Evolutionary conservation across 2,113 vertebrate species (phyloP).

Genomic region (Campylorhamphus procurvoides): DNA sequence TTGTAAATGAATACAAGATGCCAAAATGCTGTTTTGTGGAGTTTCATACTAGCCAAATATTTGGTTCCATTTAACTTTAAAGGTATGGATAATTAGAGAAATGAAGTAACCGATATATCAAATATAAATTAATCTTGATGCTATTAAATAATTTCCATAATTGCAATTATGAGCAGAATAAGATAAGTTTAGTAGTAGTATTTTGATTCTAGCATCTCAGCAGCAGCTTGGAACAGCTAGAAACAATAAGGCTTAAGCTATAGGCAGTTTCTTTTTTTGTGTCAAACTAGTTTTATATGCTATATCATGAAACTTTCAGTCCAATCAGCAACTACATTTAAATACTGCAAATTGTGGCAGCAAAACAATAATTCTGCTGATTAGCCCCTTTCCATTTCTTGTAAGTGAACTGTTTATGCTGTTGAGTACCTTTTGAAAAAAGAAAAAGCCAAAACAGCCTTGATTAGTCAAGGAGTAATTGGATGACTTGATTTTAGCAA

Average conservation of each 20-base stretch:
- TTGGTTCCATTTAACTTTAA: background rate
- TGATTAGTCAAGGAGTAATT: slow-evolving; percentile 99
- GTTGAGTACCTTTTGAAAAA: slow-evolving; percentile 99
- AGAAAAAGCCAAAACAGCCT: slow-evolving; percentile 99
- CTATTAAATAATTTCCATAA: slow-evolving; percentile 25
- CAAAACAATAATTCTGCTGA: slow-evolving; percentile 99
- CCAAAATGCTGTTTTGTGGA: background rate
- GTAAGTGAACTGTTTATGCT: slow-evolving; percentile 99
- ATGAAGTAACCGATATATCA: background rate
- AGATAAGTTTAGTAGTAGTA: background rate
- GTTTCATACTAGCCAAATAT: background rate
- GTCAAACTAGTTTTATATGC: slow-evolving; percentile 81
- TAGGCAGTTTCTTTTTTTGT: slow-evolving; percentile 67
- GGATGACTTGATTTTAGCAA: slow-evolving; percentile 99
- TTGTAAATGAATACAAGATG: background rate
- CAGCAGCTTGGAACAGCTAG: background rate
- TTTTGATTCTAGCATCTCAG: background rate
- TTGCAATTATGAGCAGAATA: slow-evolving; percentile 1
- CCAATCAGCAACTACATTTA: slow-evolving; percentile 98
- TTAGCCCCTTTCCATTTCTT: slow-evolving; percentile 99
- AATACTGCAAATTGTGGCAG: slow-evolving; percentile 99
- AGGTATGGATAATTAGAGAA: slow-evolving; percentile 10
- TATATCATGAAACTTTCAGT: slow-evolving; percentile 93
- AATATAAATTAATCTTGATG: slow-evolving; percentile 20
- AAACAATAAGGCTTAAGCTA: slow-evolving; percentile 67